phyloP scores from a whole-genome alignment of 2,888 invertebrate genomes.

The Rhyacophila evoluta region DNA sequence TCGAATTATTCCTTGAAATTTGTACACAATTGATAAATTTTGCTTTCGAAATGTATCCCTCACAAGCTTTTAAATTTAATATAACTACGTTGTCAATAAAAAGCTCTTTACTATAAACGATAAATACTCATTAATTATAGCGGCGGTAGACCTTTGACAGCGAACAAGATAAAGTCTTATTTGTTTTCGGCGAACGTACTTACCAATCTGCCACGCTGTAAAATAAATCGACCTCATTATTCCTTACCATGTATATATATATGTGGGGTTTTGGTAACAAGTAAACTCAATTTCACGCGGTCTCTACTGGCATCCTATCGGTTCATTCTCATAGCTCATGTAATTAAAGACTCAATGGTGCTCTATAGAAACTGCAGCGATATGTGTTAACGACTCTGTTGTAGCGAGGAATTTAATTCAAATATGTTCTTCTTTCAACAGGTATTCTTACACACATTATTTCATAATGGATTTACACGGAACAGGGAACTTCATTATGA shows the following conservation, averaged over 20 bases:
- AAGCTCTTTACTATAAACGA: neutral
- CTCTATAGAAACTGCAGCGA: neutral
- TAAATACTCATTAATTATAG: slow-evolving; percentile 1
- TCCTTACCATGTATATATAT: neutral
- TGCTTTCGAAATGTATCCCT: too few species aligned
- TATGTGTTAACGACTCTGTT: neutral
- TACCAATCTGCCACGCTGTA: slow-evolving; percentile 19
- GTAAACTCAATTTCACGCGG: slow-evolving; percentile 47
- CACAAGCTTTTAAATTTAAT: neutral
- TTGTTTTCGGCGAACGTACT: slow-evolving; percentile 34
- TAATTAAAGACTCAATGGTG: neutral
- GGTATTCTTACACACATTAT: too few species aligned
- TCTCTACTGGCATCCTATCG: slow-evolving; percentile 33
- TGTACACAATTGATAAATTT: too few species aligned
- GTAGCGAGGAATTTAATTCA: neutral
- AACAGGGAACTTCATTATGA: too few species aligned
- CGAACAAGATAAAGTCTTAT: neutral
- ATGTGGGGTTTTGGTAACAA: slow-evolving; percentile 32
- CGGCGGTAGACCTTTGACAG: neutral
- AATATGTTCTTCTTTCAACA: too few species aligned
- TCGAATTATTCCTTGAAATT: too few species aligned
- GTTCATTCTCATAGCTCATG: neutral
- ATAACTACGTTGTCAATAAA: neutral
- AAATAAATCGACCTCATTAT: slow-evolving; percentile 37
- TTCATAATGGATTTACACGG: too few species aligned